Evolutionary conservation across 1,140 invertebrate species (phyloP), one percentile per base, ranked within the genome.

Genomic region (Drosophila obscura): DNA sequence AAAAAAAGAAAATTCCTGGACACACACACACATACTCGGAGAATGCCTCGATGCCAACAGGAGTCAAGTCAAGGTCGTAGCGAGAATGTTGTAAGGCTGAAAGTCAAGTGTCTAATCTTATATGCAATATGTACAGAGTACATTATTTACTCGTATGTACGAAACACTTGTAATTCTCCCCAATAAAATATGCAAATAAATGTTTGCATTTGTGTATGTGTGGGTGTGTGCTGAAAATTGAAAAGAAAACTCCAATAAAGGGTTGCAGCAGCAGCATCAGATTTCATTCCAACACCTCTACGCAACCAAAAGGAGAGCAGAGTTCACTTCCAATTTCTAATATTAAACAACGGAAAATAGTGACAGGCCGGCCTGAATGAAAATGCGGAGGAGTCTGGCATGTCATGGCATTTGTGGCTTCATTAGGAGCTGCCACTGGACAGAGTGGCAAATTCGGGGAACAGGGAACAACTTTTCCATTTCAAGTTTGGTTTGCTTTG

Each of bases 181-280:
- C 50, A 84, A 84, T 80, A 84, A 84, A 84, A 84, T 84, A 84
- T 84, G 80, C 80, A 84, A 84, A 84, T 84, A 84, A 77, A 74
- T 44, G 62, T 62, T 63, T 44, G 62, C 73, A 63, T 73, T 69
- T 63, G 11, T 39, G 35, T 39, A 57, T 66, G 65, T 8, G 22
- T 5, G 41, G 31, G n/a, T 45, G 62, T 46, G 41, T 39, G 31
- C 28, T 3, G 64, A 69, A 68, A 69, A 69, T 69, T 69, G 64
- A 45, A 69, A 68, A 69, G 44, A 68, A 68, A 58, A 68, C 16
- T 60, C 48, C 41, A 52, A 72, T 72, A 60, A 72, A 61, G 68
- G 68, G 68, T 72, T 72, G 9, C 46, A 24, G 35, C 46, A 24
- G 35, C 19, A 39, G 46, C 67, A 35, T 72, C 41, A 22, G 16